Conservation (phyloP, 2,888 invertebrate genomes). For the Andrena praecox region DNA sequence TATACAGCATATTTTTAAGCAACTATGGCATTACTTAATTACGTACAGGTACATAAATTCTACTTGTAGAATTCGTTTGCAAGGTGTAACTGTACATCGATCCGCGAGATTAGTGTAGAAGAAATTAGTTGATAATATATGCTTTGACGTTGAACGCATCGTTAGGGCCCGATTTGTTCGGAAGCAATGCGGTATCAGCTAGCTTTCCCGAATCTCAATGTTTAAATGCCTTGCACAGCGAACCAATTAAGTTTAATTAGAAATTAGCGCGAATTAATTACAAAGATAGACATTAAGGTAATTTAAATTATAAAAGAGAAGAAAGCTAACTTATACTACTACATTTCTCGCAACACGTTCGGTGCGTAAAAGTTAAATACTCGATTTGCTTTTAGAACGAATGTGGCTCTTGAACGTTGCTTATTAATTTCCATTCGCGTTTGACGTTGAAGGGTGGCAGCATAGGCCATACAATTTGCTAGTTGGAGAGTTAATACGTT, state of each 20-base stretch:
- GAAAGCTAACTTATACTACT: background rate
- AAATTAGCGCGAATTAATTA: background rate
- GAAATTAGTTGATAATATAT: constrained; percentile 20
- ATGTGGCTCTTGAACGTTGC: background rate
- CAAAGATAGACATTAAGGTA: background rate
- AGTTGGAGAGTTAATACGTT: too few relatives aligned
- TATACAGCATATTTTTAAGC: constrained; percentile 60
- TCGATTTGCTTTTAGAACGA: background rate
- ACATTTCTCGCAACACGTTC: background rate
- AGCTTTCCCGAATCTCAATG: background rate
- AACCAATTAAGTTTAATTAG: background rate
- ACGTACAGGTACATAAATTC: constrained; percentile 58
- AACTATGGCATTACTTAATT: constrained; percentile 65
- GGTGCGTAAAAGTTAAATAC: background rate
- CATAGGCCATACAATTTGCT: background rate
- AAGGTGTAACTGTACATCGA: constrained; percentile 46
- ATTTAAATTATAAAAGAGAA: background rate
- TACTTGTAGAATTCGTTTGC: constrained; percentile 39
- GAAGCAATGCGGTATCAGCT: background rate
- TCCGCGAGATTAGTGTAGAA: constrained; percentile 32
- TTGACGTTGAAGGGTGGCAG: background rate
- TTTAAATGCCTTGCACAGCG: background rate
- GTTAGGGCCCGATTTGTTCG: background rate
- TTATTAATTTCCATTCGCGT: background rate
- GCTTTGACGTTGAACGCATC: constrained; percentile 18